phyloP scores from a whole-genome alignment of 2,888 invertebrate genomes.

The Agrotis clavis region DNA sequence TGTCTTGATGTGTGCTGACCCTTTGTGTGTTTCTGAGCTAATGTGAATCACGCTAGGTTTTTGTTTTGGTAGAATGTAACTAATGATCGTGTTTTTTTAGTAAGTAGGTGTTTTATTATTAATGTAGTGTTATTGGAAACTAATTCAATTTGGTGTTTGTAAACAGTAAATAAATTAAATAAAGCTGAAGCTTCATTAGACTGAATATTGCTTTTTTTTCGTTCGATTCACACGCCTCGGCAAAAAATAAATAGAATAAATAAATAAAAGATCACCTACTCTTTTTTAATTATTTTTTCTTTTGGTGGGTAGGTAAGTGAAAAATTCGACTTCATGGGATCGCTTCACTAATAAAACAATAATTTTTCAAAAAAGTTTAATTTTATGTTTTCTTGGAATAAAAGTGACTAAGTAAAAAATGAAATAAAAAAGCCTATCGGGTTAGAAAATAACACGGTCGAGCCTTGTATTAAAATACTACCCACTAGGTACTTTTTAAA shows the following conservation, averaged over 20 bases:
- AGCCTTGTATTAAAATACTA: slow-evolving; percentile 3
- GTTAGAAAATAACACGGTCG: slow-evolving; percentile 16
- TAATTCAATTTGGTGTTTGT: slow-evolving; percentile 6
- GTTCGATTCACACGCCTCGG: neutral
- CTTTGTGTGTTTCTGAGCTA: slow-evolving; percentile 29
- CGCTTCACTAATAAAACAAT: neutral
- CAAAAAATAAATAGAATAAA: neutral
- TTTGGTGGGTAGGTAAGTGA: neutral
- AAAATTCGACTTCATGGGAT: neutral
- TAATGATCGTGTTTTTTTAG: slow-evolving; percentile 31
- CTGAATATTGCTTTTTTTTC: neutral
- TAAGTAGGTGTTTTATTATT: slow-evolving; percentile 38
- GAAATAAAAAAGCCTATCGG: neutral
- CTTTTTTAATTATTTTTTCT: neutral
- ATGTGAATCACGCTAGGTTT: slow-evolving; percentile 51
- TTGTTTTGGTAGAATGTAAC: slow-evolving; percentile 43
- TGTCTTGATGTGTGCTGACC: too few relatives aligned
- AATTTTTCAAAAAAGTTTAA: too few relatives aligned
- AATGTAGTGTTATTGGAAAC: slow-evolving; percentile 12
- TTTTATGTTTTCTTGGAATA: too few relatives aligned
- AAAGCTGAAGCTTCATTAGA: neutral
- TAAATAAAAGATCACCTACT: neutral
- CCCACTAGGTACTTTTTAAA: neutral
- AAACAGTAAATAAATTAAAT: neutral
- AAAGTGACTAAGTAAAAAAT: too few relatives aligned